Evolutionary conservation across 2,888 invertebrate species (phyloP).

Genomic region (Troides oblongomaculatus): DNA sequence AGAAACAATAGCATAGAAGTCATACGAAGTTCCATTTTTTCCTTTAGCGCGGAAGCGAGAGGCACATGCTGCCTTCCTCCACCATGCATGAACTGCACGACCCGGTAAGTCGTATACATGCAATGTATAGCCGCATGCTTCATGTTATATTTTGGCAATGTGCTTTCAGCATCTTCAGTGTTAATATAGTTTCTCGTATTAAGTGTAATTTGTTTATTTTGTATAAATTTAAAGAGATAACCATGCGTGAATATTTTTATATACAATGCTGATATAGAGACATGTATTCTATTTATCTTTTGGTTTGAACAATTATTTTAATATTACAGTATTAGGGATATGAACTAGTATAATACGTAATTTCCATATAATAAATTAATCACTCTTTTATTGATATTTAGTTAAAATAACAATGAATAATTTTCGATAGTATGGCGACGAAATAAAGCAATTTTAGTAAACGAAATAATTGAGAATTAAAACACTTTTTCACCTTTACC

Average conservation of each 20-base stretch:
- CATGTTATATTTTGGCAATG: slow-evolving; percentile 49
- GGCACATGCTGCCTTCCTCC: slow-evolving; percentile 78
- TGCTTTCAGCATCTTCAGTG: slow-evolving; percentile 51
- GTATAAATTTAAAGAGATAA: neutral
- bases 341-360: neutral
- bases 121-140: slow-evolving; percentile 41
- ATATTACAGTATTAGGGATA: neutral
- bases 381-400: too few relatives aligned
- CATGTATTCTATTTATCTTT: neutral
- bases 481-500: neutral
- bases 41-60: slow-evolving; percentile 75
- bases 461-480: neutral
- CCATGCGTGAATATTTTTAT: neutral
- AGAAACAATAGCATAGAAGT: slow-evolving; percentile 4
- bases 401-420: neutral
- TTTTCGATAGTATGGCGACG: neutral
- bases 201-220: neutral
- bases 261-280: neutral
- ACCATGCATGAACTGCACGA: slow-evolving; percentile 81
- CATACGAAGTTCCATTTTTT: slow-evolving; percentile 52
- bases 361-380: neutral
- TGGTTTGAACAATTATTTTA: neutral
- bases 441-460: neutral
- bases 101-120: slow-evolving; percentile 73
- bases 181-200: neutral